Conservation (phyloP, 2,113 vertebrate genomes). For the Misgurnus mizolepis region DNA sequence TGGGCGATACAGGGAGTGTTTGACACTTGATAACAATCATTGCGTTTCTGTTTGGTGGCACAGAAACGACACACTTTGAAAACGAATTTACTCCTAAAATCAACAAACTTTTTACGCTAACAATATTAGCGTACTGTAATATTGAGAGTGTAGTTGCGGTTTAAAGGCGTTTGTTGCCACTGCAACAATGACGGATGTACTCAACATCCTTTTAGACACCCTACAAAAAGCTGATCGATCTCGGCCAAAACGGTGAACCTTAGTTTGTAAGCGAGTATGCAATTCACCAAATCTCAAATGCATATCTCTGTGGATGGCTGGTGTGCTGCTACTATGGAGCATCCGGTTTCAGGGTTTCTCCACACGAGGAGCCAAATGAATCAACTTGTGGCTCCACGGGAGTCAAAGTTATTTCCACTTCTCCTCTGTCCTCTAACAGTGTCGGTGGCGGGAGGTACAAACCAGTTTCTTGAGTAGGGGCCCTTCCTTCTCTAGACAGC, state of each 20-base stretch:
- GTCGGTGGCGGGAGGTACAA: slow-evolving; percentile 45
- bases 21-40: too few species aligned
- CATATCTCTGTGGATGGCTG: background rate
- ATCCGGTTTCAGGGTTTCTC: background rate
- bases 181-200: slow-evolving; percentile 11
- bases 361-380: slow-evolving; percentile 2
- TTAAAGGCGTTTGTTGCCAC: slow-evolving; percentile 10
- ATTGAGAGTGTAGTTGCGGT: slow-evolving; percentile 26
- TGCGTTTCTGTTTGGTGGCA: too few species aligned
- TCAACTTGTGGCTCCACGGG: slow-evolving; percentile 58
- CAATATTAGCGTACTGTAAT: background rate
- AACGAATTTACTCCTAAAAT: too few species aligned
- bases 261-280: slow-evolving; percentile 11
- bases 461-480: background rate
- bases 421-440: slow-evolving; percentile 60
- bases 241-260: slow-evolving; percentile 7
- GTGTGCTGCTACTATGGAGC: slow-evolving; percentile 1
- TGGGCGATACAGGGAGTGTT: too few species aligned
- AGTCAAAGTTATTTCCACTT: slow-evolving; percentile 69
- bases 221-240: slow-evolving; percentile 15
- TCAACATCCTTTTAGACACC: background rate
- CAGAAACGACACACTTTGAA: too few species aligned
- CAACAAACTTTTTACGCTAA: background rate
- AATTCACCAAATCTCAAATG: slow-evolving; percentile 26
- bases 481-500: slow-evolving; percentile 46